Base-by-base conservation (phyloP, 2,113 vertebrate species). In the Pygoscelis adeliae region DNA sequence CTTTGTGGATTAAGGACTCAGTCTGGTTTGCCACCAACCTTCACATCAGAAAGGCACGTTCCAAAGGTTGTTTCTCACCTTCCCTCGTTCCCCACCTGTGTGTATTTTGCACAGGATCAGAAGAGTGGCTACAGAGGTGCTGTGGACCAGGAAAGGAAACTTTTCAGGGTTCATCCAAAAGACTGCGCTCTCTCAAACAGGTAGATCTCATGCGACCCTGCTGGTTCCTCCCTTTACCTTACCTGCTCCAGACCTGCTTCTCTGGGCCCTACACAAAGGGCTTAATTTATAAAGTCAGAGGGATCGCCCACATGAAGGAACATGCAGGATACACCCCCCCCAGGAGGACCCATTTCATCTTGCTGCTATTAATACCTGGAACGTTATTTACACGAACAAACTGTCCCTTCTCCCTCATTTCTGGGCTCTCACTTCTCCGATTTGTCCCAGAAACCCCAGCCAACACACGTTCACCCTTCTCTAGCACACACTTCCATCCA, bases 391-490 rank as follows among this genome's bases (percentile, higher is more conserved):
- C 72, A 71, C 0, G 25, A 92, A 93, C 94, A 92, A 61, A 78
- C 63, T 83, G 55, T 88, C 82, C 95, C 76, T 73, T 83, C 65
- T 71, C 72, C 65, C 73, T 90, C 36, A 15, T 76, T 96, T 93
- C 94, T 89, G 93, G 96, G 77, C 94, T 90, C 77, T 82, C 47
- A 44, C 65, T 89, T 88, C 47, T 44, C 69, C 2, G 10, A 7
- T 61, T 56, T 66, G 86, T 89, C 94, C 96, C 85, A 95, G 93
- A 92, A 94, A 95, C 21, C 47, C 42, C 95, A 94, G 94, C 93
- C 94, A 96, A 74, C 80, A 90, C 95, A 92, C 72, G 52, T 86
- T 63, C 70, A 52, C 29, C 61, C 91, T 82, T 8, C 61, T 44
- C 56, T 29, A 69, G 61, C 9, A 67, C 77, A 78, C 29, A 17